Percentiles rank a stretch among this genome's conserved stretches.
phyloP scores from a whole-genome alignment of 2,888 invertebrate genomes.

The Acanthosepion lycidas region DNA sequence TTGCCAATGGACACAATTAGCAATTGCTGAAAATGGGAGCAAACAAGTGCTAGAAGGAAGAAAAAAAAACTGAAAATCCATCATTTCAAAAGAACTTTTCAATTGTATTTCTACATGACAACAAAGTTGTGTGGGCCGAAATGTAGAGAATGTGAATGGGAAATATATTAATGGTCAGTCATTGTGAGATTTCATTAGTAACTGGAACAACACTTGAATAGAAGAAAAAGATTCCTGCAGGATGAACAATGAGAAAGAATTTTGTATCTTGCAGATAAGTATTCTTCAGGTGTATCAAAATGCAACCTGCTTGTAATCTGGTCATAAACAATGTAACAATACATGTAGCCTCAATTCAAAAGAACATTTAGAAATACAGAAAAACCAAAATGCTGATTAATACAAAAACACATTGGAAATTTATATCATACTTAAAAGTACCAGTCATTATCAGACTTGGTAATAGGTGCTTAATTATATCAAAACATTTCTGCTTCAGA shows the following conservation, averaged over 20 bases:
- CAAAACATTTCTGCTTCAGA: no score
- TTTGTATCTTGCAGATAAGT: background rate
- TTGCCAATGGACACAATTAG: background rate
- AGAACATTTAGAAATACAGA: no score
- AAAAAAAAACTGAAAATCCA: background rate
- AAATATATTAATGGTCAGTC: background rate
- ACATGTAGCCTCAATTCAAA: background rate
- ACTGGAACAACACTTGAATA: background rate
- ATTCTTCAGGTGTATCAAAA: background rate
- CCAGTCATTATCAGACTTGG: no score
- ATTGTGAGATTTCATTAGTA: background rate
- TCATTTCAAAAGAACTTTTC: background rate
- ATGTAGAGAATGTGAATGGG: background rate
- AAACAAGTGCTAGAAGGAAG: background rate
- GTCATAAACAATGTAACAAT: background rate
- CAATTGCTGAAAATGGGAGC: background rate
- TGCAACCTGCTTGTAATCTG: background rate
- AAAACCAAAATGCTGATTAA: no score
- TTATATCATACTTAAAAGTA: no score
- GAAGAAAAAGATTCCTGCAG: background rate
- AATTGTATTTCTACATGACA: background rate
- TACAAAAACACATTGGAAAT: no score
- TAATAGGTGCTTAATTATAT: no score
- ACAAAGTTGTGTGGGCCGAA: background rate
- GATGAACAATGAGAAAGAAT: background rate